phyloP scores from a whole-genome alignment of 2,888 invertebrate genomes.

The Minunthozetes semirufus region DNA sequence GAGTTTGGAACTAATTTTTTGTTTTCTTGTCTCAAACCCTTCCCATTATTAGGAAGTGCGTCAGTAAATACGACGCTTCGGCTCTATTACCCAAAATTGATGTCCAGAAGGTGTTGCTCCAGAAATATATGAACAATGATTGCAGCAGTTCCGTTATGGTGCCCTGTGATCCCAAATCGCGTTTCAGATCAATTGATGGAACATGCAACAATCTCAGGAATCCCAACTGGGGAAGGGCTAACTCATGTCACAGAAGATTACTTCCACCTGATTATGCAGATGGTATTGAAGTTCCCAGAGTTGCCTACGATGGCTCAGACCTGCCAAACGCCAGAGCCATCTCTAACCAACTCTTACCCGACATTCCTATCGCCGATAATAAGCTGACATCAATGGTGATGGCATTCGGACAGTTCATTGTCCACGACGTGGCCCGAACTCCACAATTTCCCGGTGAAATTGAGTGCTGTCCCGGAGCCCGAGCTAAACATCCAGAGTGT shows the following conservation, averaged over 20 bases:
- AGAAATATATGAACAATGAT: slow-evolving; percentile 1
- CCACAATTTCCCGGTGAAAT: not conserved
- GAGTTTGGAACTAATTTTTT: not conserved
- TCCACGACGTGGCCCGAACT: slow-evolving; percentile 73
- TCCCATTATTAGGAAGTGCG: slow-evolving; percentile 27
- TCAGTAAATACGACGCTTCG: slow-evolving; percentile 32
- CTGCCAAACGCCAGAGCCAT: slow-evolving; percentile 45
- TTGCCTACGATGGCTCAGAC: slow-evolving; percentile 53
- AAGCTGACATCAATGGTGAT: slow-evolving; percentile 36
- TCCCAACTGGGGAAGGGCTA: slow-evolving; percentile 48
- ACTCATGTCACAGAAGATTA: slow-evolving; percentile 49
- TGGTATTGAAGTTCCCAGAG: slow-evolving; percentile 54
- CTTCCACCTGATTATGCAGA: slow-evolving; percentile 51
- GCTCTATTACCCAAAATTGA: slow-evolving; percentile 33
- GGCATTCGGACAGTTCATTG: slow-evolving; percentile 56
- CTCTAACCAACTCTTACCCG: slow-evolving; percentile 33
- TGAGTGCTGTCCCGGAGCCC: slow-evolving; percentile 33
- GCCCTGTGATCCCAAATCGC: slow-evolving; percentile 26
- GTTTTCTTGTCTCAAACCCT: not conserved
- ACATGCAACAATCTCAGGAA: slow-evolving; percentile 48
- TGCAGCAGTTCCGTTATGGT: slow-evolving; percentile 11
- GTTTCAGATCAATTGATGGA: slow-evolving; percentile 46
- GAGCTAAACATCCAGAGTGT: slow-evolving; percentile 37
- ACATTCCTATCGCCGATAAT: slow-evolving; percentile 26
- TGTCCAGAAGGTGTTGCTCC: slow-evolving; percentile 13